A percentile compares a stretch with the other conserved stretches of the same genome.
phyloP scores from a whole-genome alignment of 2,888 invertebrate genomes.

The Dryobotodes eremita region DNA sequence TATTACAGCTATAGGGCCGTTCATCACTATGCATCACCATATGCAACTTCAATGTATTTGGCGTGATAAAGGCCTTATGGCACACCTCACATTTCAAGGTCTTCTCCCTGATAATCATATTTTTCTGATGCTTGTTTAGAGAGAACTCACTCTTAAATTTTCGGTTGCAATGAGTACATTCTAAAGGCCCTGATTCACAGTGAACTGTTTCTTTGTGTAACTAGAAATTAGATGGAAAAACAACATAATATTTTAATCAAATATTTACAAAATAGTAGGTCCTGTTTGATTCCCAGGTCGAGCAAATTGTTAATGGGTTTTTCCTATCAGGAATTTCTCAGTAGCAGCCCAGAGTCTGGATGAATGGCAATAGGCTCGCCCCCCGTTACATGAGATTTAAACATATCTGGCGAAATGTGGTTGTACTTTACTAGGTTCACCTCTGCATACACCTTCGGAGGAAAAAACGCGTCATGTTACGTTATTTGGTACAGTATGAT shows the following conservation, averaged over 20 bases:
- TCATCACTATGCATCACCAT: slow-evolving; percentile 76
- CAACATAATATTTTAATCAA: background rate
- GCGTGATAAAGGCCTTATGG: slow-evolving; percentile 68
- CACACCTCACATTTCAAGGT: slow-evolving; percentile 75
- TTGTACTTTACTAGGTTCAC: too few relatives aligned
- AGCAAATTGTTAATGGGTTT: background rate
- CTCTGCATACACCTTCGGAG: too few relatives aligned
- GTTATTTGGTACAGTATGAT: too few relatives aligned
- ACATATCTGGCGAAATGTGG: background rate
- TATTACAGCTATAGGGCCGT: slow-evolving; percentile 73
- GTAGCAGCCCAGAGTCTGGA: background rate
- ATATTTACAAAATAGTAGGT: background rate
- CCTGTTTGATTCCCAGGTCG: background rate
- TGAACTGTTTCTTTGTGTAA: slow-evolving; percentile 67
- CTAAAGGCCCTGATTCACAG: slow-evolving; percentile 56
- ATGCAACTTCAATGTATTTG: slow-evolving; percentile 70
- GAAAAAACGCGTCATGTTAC: too few relatives aligned
- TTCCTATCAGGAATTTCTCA: background rate
- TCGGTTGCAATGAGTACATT: slow-evolving; percentile 77
- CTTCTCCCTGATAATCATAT: slow-evolving; percentile 63
- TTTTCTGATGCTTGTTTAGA: slow-evolving; percentile 69
- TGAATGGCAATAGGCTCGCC: background rate
- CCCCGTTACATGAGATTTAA: background rate
- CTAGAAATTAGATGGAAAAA: slow-evolving; percentile 53
- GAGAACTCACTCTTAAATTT: slow-evolving; percentile 72